Base-by-base conservation (phyloP, 2,113 vertebrate species). In the Heteronetta atricapilla region DNA sequence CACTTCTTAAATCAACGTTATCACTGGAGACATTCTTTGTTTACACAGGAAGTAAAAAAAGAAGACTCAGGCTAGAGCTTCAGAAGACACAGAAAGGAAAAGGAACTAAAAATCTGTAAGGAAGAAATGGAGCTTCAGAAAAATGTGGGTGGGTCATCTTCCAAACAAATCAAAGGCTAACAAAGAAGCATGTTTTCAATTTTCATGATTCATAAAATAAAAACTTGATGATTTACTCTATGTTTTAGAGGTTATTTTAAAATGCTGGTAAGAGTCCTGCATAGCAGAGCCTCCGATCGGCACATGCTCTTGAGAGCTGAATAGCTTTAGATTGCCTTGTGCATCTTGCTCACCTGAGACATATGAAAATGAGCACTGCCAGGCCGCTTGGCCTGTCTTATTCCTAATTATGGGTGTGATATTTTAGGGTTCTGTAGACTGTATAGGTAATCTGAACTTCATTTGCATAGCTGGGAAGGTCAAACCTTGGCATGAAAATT, bases 171-270 rank as follows among this genome's bases (percentile, higher is more conserved):
- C 26, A 33, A 75, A 69, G 28, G 28, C 55, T 86, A 74, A 74
- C 25, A 83, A 88, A 79, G 21, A 36, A 63, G 38, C 11, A 50
- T 74, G 2, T 67, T 83, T 90, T 85, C 50, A 55, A 25, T 19
- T 86, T 89, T 81, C 33, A 25, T 68, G 21, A 76, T 73, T 92
- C 44, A 38, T 70, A 87, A 91, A 68, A 34, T 66, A 70, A 82
- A 84, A 82, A 79, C 13, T 66, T 36, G 17, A 48, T 59, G 42
- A n/a, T 67, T 82, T 95, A 62, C 40, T 4, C 8, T 89, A 2
- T 44, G 21, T 52, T 87, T 87, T 42, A 67, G 73, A 89, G 31
- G 21, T 76, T 86, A 88, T 87, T 91, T 95, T 80, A 69, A 87
- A 92, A 62, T 12, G 7, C 40, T 85, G 55, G 11, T 44, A 73